Percentiles rank a stretch among this genome's conserved stretches.
phyloP scores from a whole-genome alignment of 2,797 vertebrate species.

The Cuculus canorus region DNA sequence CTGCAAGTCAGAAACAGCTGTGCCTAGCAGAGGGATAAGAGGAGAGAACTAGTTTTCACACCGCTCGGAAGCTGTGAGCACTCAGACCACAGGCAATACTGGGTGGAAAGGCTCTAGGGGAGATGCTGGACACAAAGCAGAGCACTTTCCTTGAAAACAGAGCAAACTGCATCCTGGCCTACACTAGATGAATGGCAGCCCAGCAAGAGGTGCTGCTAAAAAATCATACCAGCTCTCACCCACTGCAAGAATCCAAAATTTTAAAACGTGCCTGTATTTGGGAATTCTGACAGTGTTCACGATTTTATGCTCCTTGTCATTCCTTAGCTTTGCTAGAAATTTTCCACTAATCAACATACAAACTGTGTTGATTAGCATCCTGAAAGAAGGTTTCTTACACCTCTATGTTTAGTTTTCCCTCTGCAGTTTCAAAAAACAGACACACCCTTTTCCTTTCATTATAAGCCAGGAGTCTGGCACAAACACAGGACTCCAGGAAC shows the following conservation, averaged over 20 bases:
- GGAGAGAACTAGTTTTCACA: background rate
- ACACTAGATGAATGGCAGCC: background rate
- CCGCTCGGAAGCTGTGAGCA: background rate
- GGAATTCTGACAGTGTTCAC: background rate
- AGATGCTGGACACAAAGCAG: background rate
- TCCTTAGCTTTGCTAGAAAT: background rate
- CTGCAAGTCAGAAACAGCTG: background rate
- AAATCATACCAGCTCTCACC: background rate
- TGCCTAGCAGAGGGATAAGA: background rate
- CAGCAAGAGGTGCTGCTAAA: background rate
- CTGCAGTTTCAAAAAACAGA: background rate
- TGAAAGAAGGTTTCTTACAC: background rate
- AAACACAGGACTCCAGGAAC: background rate
- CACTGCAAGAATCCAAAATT: background rate
- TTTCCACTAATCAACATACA: background rate
- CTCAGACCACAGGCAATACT: background rate
- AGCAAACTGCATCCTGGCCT: fast-evolving
- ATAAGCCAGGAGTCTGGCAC: background rate
- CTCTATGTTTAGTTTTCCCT: background rate
- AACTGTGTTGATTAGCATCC: background rate
- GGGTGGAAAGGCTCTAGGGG: background rate
- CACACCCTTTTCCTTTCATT: background rate
- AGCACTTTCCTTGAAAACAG: background rate
- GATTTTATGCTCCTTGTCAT: background rate
- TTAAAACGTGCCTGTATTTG: background rate